Base-by-base conservation (phyloP, 2,113 vertebrate species). In the Channa maculata region DNA sequence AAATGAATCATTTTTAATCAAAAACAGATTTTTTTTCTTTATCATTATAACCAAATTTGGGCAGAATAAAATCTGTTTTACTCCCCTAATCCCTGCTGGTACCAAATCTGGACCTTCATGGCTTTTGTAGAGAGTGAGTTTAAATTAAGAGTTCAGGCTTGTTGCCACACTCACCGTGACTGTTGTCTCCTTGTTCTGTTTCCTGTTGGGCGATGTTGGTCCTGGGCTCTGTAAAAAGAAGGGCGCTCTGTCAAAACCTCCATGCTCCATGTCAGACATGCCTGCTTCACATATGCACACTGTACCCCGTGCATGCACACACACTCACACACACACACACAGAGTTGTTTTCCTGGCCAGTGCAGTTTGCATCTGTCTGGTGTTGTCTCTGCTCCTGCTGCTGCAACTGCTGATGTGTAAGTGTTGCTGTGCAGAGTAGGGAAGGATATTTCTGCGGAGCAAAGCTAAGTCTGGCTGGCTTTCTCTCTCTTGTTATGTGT, bases 211-310 rank as follows among this genome's bases (percentile, higher is more conserved):
- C 2, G 96, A 96, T 0, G 93, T 93, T 41, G 95, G 94, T 71
- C 92, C 95, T 2, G 95, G 96, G 82, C 95, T 95, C 96, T 97
- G 96, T 33, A 62, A 89, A 90, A 88, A 91, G 86, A 80, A 92
- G 84, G 91, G 94, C 24, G 81, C 87, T 83, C 90, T 86, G 1
- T 95, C 91, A 94, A 93, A 93, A 86, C 90, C 58, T 11, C 60
- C 88, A 41, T 88, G 87, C 80, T 95, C 94, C 41, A 80, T 91
- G 75, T 92, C 90, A 67, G 90, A 94, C 94, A 92, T 91, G 84
- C 79, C 75, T 43, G 63, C 64, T 69, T 55, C 11, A 48, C 87
- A 74, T 43, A 50, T 41, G 2, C 71, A 76, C 86, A 49, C 72
- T 5, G 10, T 4, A 64, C 75, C 75, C 41, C 33, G 39, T 24